Evolutionary conservation across 1,140 invertebrate species (phyloP).

Genomic region (Drosophila rufa): DNA sequence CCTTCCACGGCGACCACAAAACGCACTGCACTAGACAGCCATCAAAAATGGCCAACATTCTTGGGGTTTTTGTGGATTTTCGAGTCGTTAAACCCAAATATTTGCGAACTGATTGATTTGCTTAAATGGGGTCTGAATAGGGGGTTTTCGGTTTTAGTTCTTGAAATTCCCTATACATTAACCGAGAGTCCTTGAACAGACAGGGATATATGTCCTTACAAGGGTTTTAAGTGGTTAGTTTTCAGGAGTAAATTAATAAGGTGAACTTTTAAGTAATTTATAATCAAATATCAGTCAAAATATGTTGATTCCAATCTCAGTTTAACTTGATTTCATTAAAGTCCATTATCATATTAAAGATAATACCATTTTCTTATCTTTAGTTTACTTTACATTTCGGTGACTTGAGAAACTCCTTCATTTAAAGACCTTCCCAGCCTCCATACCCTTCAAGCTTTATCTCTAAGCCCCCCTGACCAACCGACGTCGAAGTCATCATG

Average conservation of each 20-base stretch:
- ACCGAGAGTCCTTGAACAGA: background rate
- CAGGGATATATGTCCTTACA: background rate
- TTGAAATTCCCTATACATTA: background rate
- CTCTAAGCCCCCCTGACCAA: background rate
- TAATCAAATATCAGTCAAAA: no score
- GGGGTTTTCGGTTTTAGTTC: background rate
- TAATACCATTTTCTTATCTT: no score
- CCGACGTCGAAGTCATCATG: no score
- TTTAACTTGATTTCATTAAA: background rate
- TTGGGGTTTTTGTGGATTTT: conserved; percentile 25
- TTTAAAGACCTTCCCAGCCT: no score
- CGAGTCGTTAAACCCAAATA: conserved; percentile 9
- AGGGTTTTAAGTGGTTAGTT: background rate
- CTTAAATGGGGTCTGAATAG: background rate
- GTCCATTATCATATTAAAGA: background rate
- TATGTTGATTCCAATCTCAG: no score
- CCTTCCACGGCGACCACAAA: conserved; percentile 67
- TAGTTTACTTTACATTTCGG: no score
- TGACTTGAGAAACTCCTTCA: no score
- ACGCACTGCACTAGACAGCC: conserved; percentile 48
- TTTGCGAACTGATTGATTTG: background rate
- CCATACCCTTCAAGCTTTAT: no score
- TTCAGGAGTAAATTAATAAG: no score
- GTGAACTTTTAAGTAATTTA: no score
- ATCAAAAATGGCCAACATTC: conserved; percentile 39